Evolutionary conservation across 2,797 vertebrate genomes (phyloP).

Genomic region (Ataeniobius toweri): DNA sequence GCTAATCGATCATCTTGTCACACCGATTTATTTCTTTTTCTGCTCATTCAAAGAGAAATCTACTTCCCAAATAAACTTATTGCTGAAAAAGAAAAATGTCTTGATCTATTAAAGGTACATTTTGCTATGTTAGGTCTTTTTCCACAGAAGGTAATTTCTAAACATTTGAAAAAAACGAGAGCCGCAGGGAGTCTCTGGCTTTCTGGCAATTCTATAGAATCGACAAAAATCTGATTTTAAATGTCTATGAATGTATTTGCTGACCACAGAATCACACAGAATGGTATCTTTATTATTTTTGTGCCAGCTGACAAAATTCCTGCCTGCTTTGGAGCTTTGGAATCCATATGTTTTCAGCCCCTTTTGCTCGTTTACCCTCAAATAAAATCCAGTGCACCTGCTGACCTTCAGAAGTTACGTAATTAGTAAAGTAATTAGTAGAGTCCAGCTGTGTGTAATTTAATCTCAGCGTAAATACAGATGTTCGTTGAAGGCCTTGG

Average conservation of each 20-base stretch:
- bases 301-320: no score
- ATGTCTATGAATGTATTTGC: slow-evolving; percentile 20
- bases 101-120: slow-evolving; percentile 79
- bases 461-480: no score
- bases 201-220: slow-evolving; percentile 40
- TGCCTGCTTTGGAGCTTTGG: neutral
- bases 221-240: slow-evolving; percentile 54
- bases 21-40: slow-evolving; percentile 82
- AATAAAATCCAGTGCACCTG: neutral
- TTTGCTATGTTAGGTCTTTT: slow-evolving; percentile 78
- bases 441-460: neutral
- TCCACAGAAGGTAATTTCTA: slow-evolving; percentile 69
- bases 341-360: neutral
- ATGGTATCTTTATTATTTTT: neutral
- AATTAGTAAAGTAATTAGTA: neutral
- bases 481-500: no score
- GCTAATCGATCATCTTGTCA: slow-evolving; percentile 95
- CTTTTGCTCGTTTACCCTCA: neutral
- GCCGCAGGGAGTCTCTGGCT: slow-evolving; percentile 59
- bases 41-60: slow-evolving; percentile 85
- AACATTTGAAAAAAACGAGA: slow-evolving; percentile 60
- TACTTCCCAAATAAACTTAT: slow-evolving; percentile 89
- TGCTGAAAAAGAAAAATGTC: slow-evolving; percentile 81
- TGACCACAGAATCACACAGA: neutral
- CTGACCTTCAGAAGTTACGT: neutral